phyloP scores from a whole-genome alignment of 2,888 invertebrate species.

The Oligia strigilis region DNA sequence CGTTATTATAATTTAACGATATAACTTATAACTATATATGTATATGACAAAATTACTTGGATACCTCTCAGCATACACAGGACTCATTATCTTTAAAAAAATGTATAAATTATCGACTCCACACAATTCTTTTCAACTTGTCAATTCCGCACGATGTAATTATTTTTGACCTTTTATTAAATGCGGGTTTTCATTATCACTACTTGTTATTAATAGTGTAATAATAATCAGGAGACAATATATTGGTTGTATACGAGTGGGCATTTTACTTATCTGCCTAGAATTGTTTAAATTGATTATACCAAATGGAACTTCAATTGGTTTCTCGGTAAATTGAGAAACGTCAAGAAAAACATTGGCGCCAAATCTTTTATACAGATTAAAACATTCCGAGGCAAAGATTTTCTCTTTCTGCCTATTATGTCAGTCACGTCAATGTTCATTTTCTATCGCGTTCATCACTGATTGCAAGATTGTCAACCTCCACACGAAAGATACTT shows the following conservation, averaged over 20 bases:
- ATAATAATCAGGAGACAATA: constrained; percentile 55
- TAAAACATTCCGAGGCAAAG: constrained; percentile 38
- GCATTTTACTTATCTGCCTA: constrained; percentile 1
- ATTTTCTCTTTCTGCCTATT: constrained; percentile 57
- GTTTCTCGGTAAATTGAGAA: constrained; percentile 5
- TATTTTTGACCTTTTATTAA: constrained; percentile 63
- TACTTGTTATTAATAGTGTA: constrained; percentile 55
- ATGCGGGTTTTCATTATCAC: constrained; percentile 49
- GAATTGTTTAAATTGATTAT: constrained; percentile 34
- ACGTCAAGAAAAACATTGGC: constrained; percentile 19
- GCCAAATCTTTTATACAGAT: constrained; percentile 20
- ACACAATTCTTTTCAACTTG: constrained; percentile 50
- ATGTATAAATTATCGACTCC: constrained; percentile 47
- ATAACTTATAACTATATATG: constrained; percentile 8
- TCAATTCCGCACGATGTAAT: constrained; percentile 52
- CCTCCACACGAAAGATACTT: constrained; percentile 63
- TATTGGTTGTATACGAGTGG: constrained; percentile 13
- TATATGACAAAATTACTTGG: constrained; percentile 27
- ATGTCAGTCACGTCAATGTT: constrained; percentile 57
- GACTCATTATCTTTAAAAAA: constrained; percentile 33
- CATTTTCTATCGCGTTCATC: constrained; percentile 59
- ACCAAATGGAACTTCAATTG: not conserved
- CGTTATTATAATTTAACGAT: constrained; percentile 16
- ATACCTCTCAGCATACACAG: constrained; percentile 7
- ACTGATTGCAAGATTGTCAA: constrained; percentile 63